These are phyloP conservation scores for Bujurquina vittata DNA, from an alignment of 2,113 vertebrate species.

Conservation along the genomic window DNA sequence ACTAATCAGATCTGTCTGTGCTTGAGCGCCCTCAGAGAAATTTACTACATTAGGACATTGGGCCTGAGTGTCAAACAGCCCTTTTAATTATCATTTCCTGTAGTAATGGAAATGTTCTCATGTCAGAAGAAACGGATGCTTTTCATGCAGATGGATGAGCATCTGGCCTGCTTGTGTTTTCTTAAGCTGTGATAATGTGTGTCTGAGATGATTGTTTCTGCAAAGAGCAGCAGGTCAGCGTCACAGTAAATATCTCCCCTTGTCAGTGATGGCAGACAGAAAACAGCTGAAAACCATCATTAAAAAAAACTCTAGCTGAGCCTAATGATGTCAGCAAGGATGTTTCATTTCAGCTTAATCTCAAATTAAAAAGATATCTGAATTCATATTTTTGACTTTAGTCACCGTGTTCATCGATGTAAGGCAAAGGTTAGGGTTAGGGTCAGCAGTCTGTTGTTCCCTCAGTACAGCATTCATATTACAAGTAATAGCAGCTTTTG, in stretches of 20 bases:
- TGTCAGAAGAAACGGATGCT: slow-evolving; percentile 29
- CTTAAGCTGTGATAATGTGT: slow-evolving; percentile 30
- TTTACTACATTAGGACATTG: neutral
- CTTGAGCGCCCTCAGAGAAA: neutral
- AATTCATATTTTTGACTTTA: neutral
- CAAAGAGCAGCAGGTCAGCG: slow-evolving; percentile 52
- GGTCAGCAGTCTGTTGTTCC: neutral
- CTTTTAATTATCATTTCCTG: slow-evolving; percentile 51
- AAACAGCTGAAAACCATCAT: slow-evolving; percentile 59
- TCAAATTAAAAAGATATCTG: neutral
- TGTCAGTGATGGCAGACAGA: slow-evolving; percentile 53
- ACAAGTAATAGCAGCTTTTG: slow-evolving; percentile 1
- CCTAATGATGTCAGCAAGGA: slow-evolving; percentile 20
- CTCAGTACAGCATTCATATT: neutral
- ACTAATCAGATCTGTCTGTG: neutral
- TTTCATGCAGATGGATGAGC: slow-evolving; percentile 44
- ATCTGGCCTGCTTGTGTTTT: slow-evolving; percentile 37
- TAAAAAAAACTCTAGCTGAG: neutral
- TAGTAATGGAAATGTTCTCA: slow-evolving; percentile 45
- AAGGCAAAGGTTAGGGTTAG: neutral
- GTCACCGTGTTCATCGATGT: slow-evolving; percentile 8
- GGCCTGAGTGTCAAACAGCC: neutral
- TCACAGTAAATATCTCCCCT: slow-evolving; percentile 55
- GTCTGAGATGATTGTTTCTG: slow-evolving; percentile 27
- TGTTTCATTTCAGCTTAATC: neutral